Percentiles rank a stretch among this genome's conserved stretches.
Evolutionary conservation across 1,140 invertebrate species (phyloP).

Genomic region (Dolichoris vasculosae): DNA sequence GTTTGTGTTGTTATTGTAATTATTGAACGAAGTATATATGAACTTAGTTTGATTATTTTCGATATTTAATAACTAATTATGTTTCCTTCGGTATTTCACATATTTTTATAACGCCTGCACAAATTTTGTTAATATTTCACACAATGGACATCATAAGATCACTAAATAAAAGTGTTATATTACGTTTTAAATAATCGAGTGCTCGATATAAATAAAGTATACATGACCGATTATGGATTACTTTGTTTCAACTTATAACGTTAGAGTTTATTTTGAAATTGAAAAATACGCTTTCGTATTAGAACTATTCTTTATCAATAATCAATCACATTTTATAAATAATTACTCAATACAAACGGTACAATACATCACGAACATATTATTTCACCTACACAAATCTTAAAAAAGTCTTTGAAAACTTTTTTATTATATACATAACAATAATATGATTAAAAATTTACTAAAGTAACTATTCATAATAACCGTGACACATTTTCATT

Average conservation of each 20-base stretch:
- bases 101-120: neutral
- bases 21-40: constrained; percentile 24
- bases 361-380: constrained; percentile 27
- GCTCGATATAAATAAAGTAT: neutral
- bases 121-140: constrained; percentile 20
- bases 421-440: constrained; percentile 28
- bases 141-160: constrained; percentile 44
- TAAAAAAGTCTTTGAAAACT: constrained; percentile 28
- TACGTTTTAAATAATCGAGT: neutral
- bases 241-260: neutral
- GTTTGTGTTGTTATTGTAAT: neutral
- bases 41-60: constrained; percentile 23
- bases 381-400: constrained; percentile 14
- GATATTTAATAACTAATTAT: constrained; percentile 27
- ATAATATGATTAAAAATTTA: constrained; percentile 45
- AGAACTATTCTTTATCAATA: constrained; percentile 7
- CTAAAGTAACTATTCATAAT: constrained; percentile 19
- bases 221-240: neutral
- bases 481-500: neutral
- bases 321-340: constrained; percentile 25
- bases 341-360: constrained; percentile 20
- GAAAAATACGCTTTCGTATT: neutral
- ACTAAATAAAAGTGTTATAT: constrained; percentile 19
- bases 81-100: constrained; percentile 26
- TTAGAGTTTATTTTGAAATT: neutral